Evolutionary conservation across 2,113 vertebrate species (phyloP), one percentile per base, ranked within the genome.

Genomic region (Petromus typicus): DNA sequence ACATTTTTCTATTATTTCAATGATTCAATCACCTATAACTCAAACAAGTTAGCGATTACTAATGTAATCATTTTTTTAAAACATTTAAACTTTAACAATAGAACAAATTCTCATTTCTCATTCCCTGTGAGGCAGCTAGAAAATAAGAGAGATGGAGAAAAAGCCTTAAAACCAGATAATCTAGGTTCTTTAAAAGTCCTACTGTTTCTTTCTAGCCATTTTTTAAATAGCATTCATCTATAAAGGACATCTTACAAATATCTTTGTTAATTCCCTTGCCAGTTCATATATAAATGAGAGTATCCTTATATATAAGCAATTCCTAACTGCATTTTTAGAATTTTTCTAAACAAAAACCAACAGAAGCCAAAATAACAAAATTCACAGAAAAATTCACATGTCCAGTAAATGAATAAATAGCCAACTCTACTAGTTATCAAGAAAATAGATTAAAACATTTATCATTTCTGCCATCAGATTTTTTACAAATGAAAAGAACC

Each of bases 401-500:
- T 48, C 25, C 18, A 89, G 56, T 89, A 78, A 75, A 40, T 63
- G 10, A 43, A 48, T 84, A 93, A 63, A 81, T 32, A 22, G 66
- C 66, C 56, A 86, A 54, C n/a, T 8, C 69, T 59, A 85, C 45
- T 34, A 40, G 10, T 91, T 63, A 86, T 25, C 54, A 93, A 67
- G 17, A 34, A 92, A 83, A 87, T 54, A 93, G 78, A 75, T 45
- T 45, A 86, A 90, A 91, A n/a, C 51, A 83, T 0, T n/a, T 71
- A 79, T 54, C 45, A 88, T 51, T 79, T 84, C 40, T 67, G 59
- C 57, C 45, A 92, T 27, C 34, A 51, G 4, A 8, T 43, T 95
- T 78, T 57, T 61, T 63, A 37, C 75, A 27, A 90, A 37, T 57
- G 16, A 32, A 30, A 43, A 89, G 54, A 63, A 57, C 7, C 2